Percentiles rank a stretch among this genome's conserved stretches.
Conservation (phyloP, 2,797 vertebrate genomes). For the Poecile montanus region DNA sequence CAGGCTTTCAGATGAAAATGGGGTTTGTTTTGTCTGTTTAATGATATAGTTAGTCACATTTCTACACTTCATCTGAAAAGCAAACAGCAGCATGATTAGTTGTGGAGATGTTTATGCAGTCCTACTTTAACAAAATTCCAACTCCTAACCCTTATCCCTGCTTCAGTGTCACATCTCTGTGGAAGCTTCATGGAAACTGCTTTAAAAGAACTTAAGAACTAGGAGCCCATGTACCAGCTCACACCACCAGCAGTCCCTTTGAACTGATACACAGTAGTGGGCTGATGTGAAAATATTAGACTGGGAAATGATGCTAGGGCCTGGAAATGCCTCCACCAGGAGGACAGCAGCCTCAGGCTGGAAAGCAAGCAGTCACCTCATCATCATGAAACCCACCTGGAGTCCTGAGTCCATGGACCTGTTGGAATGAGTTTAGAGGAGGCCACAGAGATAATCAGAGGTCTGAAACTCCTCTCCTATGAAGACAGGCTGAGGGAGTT, state of each 20-base stretch:
- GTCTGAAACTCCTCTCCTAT: neutral
- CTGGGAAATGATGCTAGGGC: neutral
- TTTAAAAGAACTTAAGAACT: neutral
- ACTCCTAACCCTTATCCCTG: neutral
- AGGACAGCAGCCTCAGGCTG: neutral
- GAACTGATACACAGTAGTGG: neutral
- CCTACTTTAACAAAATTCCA: neutral
- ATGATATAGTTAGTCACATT: neutral
- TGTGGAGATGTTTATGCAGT: neutral
- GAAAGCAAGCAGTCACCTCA: neutral
- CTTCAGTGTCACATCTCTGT: neutral
- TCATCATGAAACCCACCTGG: neutral
- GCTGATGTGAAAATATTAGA: neutral
- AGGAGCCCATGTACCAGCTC: neutral
- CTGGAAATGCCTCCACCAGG: neutral
- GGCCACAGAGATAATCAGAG: neutral
- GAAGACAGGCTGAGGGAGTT: neutral
- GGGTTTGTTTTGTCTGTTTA: neutral
- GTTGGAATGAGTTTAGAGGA: neutral
- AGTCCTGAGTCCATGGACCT: neutral
- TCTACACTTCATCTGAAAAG: neutral
- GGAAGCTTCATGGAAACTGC: neutral
- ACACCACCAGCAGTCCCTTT: neutral
- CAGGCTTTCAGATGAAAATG: neutral
- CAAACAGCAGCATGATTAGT: neutral